phyloP scores from a whole-genome alignment of 2,888 invertebrate genomes.

The Entomobrya multifasciata region DNA sequence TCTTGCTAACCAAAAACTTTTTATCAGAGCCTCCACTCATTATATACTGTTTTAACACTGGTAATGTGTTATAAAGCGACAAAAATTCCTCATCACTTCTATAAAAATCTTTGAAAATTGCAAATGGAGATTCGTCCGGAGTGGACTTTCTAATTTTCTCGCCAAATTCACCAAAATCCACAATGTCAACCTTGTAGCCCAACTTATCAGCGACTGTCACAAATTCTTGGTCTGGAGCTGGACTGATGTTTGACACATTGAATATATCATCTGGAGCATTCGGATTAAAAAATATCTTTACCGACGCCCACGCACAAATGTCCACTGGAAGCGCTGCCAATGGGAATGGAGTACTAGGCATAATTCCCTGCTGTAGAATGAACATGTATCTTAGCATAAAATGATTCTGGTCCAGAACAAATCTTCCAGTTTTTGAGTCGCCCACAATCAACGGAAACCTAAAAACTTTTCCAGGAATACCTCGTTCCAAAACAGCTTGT shows the following conservation, averaged over 20 bases:
- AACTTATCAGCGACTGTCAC: neutral
- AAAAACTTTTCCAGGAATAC: slow-evolving; percentile 39
- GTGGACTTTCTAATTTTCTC: neutral
- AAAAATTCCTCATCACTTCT: neutral
- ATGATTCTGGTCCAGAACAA: slow-evolving; percentile 23
- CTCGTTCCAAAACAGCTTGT: slow-evolving; percentile 21
- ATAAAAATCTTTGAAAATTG: slow-evolving; percentile 16
- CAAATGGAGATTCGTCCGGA: slow-evolving; percentile 1
- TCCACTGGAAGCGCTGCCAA: slow-evolving; percentile 35
- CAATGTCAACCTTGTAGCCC: slow-evolving; percentile 7
- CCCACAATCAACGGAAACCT: slow-evolving; percentile 16
- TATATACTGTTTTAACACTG: no score
- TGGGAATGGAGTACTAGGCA: slow-evolving; percentile 33
- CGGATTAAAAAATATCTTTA: slow-evolving; percentile 42
- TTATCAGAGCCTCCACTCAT: neutral
- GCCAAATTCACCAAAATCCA: slow-evolving; percentile 14
- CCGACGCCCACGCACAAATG: slow-evolving; percentile 2
- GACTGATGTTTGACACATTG: neutral
- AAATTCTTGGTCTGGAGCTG: slow-evolving; percentile 14
- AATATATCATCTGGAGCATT: slow-evolving; percentile 6
- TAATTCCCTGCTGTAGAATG: slow-evolving; percentile 46
- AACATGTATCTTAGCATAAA: slow-evolving; percentile 53
- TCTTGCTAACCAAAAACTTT: neutral
- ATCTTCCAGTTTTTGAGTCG: slow-evolving; percentile 16
- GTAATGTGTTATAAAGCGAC: neutral